Evolutionary conservation across 2,888 invertebrate genomes (phyloP).

Genomic region (Neoitamus cyanurus): DNA sequence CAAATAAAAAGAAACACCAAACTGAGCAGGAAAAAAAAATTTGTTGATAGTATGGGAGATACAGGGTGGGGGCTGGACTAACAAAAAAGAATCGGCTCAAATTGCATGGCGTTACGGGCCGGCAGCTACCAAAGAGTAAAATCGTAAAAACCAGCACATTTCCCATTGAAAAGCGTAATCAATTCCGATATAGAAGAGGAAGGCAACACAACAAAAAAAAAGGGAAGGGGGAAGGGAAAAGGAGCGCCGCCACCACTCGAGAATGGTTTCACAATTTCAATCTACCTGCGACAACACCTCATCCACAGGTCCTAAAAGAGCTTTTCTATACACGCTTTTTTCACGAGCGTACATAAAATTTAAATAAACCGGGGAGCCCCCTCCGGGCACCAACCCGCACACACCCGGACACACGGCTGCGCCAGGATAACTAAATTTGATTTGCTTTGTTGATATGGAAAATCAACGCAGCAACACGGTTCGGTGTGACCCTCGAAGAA

Average conservation of each 20-base stretch:
- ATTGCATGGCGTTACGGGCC: background rate
- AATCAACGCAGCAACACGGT: constrained; percentile 28
- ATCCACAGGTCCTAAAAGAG: background rate
- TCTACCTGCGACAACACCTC: constrained; percentile 6
- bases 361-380: constrained; percentile 11
- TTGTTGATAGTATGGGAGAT: background rate
- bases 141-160: constrained; percentile 32
- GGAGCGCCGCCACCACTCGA: background rate
- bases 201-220: background rate
- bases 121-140: background rate
- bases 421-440: constrained; percentile 36
- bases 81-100: background rate
- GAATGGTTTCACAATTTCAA: constrained; percentile 29
- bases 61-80: background rate
- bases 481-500: background rate
- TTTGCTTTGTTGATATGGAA: constrained; percentile 43
- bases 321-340: background rate
- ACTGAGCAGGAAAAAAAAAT: background rate
- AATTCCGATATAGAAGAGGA: background rate
- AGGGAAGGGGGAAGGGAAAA: background rate
- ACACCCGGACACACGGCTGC: background rate
- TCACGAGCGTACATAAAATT: constrained; percentile 7
- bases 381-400: background rate
- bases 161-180: constrained; percentile 16
- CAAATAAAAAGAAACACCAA: background rate